Percentiles rank a stretch among this genome's conserved stretches.
phyloP scores from a whole-genome alignment of 1,140 invertebrate genomes.

The Drosophila fuyamai region DNA sequence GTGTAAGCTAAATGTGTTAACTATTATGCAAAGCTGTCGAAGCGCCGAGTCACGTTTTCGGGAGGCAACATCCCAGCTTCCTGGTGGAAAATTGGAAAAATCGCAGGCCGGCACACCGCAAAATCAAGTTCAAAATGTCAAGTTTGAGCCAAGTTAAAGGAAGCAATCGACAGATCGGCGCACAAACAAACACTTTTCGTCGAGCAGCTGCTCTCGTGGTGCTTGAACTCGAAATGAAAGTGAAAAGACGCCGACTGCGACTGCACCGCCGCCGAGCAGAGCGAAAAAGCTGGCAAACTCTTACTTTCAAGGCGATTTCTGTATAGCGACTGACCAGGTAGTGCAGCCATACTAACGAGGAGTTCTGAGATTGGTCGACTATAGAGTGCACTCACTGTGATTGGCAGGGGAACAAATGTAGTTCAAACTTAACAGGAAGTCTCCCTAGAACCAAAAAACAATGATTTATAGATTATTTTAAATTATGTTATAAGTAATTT shows the following conservation, averaged over 20 bases:
- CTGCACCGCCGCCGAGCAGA: conserved; percentile 56
- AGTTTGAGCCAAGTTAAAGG: conserved; percentile 58
- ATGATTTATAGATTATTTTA: too few species aligned
- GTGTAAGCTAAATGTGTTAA: conserved; percentile 62
- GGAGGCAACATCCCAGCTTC: conserved; percentile 22
- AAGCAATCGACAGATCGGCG: conserved; percentile 30
- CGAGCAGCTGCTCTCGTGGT: conserved; percentile 61
- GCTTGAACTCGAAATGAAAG: conserved; percentile 82
- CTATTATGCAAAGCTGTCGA: conserved; percentile 62
- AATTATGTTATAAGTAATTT: too few species aligned
- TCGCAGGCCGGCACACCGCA: conserved; percentile 12
- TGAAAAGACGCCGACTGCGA: conserved; percentile 62
- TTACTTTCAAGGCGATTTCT: conserved; percentile 65
- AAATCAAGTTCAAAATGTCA: conserved; percentile 82
- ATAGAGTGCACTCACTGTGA: neutral
- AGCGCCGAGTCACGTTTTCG: conserved; percentile 61
- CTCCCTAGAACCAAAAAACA: too few species aligned
- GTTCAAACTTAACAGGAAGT: too few species aligned
- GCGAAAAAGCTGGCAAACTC: conserved; percentile 50
- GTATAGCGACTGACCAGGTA: conserved; percentile 32
- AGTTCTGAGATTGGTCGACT: conserved; percentile 15
- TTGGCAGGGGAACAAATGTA: too few species aligned
- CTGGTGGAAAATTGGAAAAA: conserved; percentile 21
- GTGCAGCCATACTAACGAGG: conserved; percentile 1
- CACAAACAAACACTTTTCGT: conserved; percentile 16